Evolutionary conservation across 2,113 vertebrate species (phyloP).

Genomic region (Canis aureus): DNA sequence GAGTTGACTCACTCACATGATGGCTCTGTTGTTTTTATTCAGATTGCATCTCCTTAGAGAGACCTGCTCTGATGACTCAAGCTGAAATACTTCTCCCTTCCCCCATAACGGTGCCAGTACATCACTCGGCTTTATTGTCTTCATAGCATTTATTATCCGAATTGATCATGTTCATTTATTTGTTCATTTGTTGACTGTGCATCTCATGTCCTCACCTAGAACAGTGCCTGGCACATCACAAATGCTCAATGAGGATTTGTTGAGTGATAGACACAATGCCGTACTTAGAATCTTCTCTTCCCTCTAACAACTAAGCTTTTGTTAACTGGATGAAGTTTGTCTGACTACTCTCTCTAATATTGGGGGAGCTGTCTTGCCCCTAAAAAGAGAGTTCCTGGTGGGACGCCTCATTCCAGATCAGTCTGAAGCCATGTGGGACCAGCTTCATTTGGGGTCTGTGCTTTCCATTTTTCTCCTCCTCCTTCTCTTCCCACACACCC

Average conservation of each 20-base stretch:
- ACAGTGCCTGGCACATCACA: constrained; percentile 58
- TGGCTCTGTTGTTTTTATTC: not conserved
- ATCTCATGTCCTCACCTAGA: constrained; percentile 6
- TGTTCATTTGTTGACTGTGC: constrained; percentile 26
- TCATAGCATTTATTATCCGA: not conserved
- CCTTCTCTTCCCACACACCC: not conserved
- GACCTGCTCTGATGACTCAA: not conserved
- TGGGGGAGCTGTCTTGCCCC: not conserved
- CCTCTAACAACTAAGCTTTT: constrained; percentile 42
- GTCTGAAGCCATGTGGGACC: not conserved
- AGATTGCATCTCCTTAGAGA: not conserved
- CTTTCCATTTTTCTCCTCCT: not conserved
- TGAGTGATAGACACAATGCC: constrained; percentile 20
- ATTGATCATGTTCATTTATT: not conserved
- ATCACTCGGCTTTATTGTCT: constrained; percentile 23
- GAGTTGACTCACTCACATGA: not conserved
- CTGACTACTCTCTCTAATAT: not conserved
- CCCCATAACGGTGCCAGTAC: not conserved
- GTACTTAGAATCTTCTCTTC: constrained; percentile 35
- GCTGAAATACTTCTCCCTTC: not conserved
- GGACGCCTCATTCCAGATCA: not conserved
- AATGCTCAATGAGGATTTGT: constrained; percentile 33
- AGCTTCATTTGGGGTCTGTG: not conserved
- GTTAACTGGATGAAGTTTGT: constrained; percentile 8
- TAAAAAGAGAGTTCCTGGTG: not conserved